phyloP scores from a whole-genome alignment of 1,140 invertebrate species.

The Littorina saxatilis region DNA sequence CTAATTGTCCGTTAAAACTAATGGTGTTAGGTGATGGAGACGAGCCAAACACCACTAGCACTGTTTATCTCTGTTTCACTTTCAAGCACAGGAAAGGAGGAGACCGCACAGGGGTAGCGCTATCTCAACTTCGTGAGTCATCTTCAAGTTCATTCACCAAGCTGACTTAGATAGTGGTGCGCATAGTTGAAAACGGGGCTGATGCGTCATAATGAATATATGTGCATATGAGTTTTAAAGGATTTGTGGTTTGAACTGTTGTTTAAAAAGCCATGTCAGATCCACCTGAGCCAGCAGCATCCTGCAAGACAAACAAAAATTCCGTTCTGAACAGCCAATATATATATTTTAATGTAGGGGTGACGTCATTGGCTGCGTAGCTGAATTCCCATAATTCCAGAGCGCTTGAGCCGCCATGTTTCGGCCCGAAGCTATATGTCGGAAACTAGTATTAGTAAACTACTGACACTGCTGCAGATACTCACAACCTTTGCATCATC shows the following conservation, averaged over 20 bases:
- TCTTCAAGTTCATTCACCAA: slow-evolving; percentile 23
- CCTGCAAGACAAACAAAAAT: not conserved
- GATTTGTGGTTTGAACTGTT: no score
- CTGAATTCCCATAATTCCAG: slow-evolving; percentile 35
- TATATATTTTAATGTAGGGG: slow-evolving; percentile 36
- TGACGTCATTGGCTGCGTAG: slow-evolving; percentile 40
- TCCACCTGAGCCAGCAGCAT: not conserved
- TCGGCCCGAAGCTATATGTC: slow-evolving; percentile 18
- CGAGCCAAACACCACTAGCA: not conserved
- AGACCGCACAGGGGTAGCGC: not conserved
- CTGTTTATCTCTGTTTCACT: not conserved
- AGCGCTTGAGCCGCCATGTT: slow-evolving; percentile 35
- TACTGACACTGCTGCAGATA: slow-evolving; percentile 15
- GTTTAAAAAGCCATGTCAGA: no score
- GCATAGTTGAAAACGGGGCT: no score
- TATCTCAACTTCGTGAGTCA: slow-evolving; percentile 17
- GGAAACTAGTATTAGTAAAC: slow-evolving; percentile 6
- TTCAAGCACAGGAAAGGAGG: not conserved
- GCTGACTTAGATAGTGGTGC: not conserved
- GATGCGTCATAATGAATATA: no score
- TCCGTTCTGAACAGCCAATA: slow-evolving; percentile 38
- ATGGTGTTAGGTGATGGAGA: not conserved
- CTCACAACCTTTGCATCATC: not conserved
- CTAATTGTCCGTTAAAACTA: not conserved
- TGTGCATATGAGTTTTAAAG: no score